Conservation (phyloP, 2,888 invertebrate species). For the Enoplolaimus lenunculus region DNA sequence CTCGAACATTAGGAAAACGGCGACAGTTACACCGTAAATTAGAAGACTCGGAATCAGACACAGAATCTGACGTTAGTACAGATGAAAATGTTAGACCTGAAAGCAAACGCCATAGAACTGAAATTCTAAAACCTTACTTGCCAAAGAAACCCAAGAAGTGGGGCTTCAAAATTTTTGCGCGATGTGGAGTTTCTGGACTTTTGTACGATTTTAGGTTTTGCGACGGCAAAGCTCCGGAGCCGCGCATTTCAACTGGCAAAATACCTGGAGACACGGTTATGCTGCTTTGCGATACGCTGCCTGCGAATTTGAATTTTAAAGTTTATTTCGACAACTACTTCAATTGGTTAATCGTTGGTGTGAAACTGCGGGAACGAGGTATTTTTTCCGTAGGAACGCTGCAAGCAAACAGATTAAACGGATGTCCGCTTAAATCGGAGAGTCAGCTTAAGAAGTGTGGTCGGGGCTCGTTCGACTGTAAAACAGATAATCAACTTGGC, state of each 20-base stretch:
- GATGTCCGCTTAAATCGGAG: not conserved
- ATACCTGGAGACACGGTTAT: not conserved
- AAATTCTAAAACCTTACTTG: no score
- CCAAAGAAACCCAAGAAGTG: conserved; percentile 11
- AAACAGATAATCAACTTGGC: not conserved
- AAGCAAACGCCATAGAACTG: no score
- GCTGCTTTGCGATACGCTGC: conserved; percentile 24
- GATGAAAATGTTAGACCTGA: no score
- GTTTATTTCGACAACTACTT: conserved; percentile 27
- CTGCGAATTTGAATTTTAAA: conserved; percentile 27
- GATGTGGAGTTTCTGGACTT: conserved; percentile 30
- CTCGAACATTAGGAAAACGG: no score
- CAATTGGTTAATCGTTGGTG: conserved; percentile 22
- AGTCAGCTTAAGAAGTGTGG: not conserved
- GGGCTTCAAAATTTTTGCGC: conserved; percentile 29
- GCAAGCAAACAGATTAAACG: not conserved
- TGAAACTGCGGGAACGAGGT: not conserved
- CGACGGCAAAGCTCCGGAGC: conserved; percentile 27
- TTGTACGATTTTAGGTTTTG: conserved; percentile 34
- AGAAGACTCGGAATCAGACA: no score
- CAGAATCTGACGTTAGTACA: no score
- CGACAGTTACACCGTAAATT: no score
- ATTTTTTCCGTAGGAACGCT: not conserved
- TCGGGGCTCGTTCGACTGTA: not conserved
- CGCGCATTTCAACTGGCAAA: not conserved